Evolutionary conservation across 1,140 invertebrate species (phyloP).

Genomic region (Orchesella cincta): DNA sequence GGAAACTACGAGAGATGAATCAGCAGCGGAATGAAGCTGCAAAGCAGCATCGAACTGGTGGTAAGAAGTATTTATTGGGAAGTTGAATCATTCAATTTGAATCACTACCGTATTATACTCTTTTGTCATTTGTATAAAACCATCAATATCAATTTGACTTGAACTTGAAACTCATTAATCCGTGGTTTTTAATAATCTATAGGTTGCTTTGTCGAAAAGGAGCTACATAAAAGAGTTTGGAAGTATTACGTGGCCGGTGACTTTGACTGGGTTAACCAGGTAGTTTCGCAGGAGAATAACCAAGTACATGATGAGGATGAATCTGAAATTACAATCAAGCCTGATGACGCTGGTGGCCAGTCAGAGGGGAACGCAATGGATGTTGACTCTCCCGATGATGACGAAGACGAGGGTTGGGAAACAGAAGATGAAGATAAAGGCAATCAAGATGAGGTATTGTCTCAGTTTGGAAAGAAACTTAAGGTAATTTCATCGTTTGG

Average conservation of each 20-base stretch:
- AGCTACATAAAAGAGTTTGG: neutral
- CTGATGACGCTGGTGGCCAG: neutral
- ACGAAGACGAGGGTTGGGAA: neutral
- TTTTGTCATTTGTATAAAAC: neutral
- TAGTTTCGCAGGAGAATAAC: neutral
- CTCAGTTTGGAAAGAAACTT: no score
- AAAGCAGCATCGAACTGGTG: neutral
- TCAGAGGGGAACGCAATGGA: neutral
- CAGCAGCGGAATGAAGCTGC: neutral
- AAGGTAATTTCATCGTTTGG: no score
- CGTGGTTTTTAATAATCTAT: no score
- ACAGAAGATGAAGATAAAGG: neutral
- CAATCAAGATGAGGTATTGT: neutral
- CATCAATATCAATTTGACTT: neutral
- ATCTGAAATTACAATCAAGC: neutral
- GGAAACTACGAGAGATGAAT: neutral
- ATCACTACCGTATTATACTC: neutral
- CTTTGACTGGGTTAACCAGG: constrained; percentile 1
- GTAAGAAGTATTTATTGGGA: neutral
- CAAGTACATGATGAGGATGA: neutral
- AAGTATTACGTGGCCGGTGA: neutral
- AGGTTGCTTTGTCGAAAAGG: neutral
- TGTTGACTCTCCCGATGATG: neutral
- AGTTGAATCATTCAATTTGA: no score
- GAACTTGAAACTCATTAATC: neutral